Conservation (phyloP, 2,888 invertebrate species). For the Agrypnus murinus region DNA sequence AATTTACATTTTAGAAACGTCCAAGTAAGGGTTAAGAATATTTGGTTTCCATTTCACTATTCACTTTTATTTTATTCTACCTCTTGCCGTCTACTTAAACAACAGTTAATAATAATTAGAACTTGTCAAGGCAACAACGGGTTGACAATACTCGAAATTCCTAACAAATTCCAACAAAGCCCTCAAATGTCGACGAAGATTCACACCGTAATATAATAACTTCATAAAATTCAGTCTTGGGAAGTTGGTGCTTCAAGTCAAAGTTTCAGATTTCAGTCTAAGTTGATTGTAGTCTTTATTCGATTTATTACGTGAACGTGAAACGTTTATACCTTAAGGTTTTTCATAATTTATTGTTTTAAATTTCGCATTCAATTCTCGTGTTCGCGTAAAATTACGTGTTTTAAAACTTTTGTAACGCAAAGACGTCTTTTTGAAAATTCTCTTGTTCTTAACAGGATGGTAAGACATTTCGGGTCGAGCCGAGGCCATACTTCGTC, state of each 20-base stretch:
- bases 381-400: neutral
- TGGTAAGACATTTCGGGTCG: neutral
- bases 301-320: constrained; percentile 29
- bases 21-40: too few relatives aligned
- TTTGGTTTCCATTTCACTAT: too few relatives aligned
- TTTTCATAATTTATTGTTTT: constrained; percentile 19
- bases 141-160: constrained; percentile 22
- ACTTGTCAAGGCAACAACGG: constrained; percentile 10
- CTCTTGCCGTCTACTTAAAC: neutral
- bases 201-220: constrained; percentile 22
- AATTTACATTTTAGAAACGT: too few relatives aligned
- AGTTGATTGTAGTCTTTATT: constrained; percentile 21
- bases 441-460: neutral
- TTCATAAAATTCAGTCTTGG: constrained; percentile 11
- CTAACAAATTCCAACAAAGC: constrained; percentile 20
- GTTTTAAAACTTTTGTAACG: constrained; percentile 1
- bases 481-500: constrained; percentile 33
- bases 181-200: neutral
- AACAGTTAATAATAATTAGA: constrained; percentile 19
- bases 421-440: constrained; percentile 12
- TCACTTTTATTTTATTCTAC: neutral
- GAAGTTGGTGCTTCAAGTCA: constrained; percentile 26
- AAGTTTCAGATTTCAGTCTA: constrained; percentile 30
- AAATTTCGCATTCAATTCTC: constrained; percentile 20
- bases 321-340: constrained; percentile 21